Base-by-base conservation (phyloP, 2,888 invertebrate genomes). In the Brenthis hecate region DNA sequence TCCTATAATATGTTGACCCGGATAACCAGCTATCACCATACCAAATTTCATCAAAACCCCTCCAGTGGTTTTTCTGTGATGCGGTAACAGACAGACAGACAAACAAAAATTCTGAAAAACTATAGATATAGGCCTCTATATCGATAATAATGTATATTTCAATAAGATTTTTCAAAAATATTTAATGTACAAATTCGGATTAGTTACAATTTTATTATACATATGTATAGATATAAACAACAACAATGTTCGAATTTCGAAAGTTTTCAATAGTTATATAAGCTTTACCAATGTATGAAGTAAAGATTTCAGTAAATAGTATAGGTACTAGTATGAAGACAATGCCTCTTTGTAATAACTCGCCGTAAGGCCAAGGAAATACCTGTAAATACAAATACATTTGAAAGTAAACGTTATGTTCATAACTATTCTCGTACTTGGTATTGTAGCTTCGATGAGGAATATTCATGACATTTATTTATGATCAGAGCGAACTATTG, bases 401-500 rank as follows among this genome's bases (percentile, higher is more conserved):
- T 60, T 58, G 62, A 61, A 67, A 67, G 56, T 56, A 14, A 67
- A 56, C 51, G 50, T 56, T 23, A 62, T 60, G 51, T 67, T 51
- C 53, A 36, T 16, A 65, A 19, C 50, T 68, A 68, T 55, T 60
- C 55, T 51, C 32, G 55, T 61, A 62, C 61, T 56, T 28, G 61
- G 56, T 56, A 62, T 62, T 32, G 50, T 43, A 51, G 53, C 32
- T 58, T 60, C 61, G 56, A 67, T 50, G 61, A 51, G 67, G 56
- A 61, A 62, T 56, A 55, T 60, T 61, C 66, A 53, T 60, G 66
- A 67, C 66, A 61, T 67, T 67, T 67, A 69, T 69, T 69, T 69
- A 69, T 60, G 65, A 60, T 69, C 58, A 51, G 48, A 68, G 58
- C 60, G 58, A 54, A 28, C 48, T 58, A 60, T 65, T 69, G 55